Evolutionary conservation across 2,888 invertebrate species (phyloP), one percentile per base, ranked within the genome.

Genomic region (Darwinula stevensoni): DNA sequence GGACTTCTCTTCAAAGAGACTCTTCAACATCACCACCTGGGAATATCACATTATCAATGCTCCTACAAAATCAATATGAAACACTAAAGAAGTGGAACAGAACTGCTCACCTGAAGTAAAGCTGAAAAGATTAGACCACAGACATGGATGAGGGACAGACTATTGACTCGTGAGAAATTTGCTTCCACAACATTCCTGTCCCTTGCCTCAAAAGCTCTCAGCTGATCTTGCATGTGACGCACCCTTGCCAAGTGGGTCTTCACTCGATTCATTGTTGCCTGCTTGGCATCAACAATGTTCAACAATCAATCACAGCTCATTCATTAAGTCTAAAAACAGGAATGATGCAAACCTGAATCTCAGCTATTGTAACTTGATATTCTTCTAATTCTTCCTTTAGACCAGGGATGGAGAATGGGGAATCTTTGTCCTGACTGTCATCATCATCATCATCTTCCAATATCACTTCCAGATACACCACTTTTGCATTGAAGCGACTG

Each of bases 141-240:
- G n/a, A n/a, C n/a, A n/a, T n/a, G n/a, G n/a, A n/a, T n/a, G n/a
- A n/a, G n/a, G n/a, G n/a, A n/a, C n/a, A n/a, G n/a, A n/a, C n/a
- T 53, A 44, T 76, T 76, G 1, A 84, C 76, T 38, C 70, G 63
- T 37, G 67, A 67, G 45, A 65, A 73, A 51, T 74, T 74, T 29
- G 67, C 64, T 46, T 78, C 78, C 2, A 72, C 72, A 2, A 71
- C 47, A 46, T 75, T 74, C 38, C 80, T 58, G 48, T 82, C 82
- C 16, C 75, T 50, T 0, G 75, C 69, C 49, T 82, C 80, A 41
- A 59, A 58, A 1, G 72, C 44, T 72, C 71, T n/a, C n/a, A n/a
- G n/a, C n/a, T n/a, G n/a, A n/a, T n/a, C 22, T 48, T 73, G 72
- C 30, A 67, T 44, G 31, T 66, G 57, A 11, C 65, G 50, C 1